These are phyloP conservation scores for Plodia interpunctella DNA, from an alignment of 1,140 invertebrate genomes.

Conservation along the genomic window DNA sequence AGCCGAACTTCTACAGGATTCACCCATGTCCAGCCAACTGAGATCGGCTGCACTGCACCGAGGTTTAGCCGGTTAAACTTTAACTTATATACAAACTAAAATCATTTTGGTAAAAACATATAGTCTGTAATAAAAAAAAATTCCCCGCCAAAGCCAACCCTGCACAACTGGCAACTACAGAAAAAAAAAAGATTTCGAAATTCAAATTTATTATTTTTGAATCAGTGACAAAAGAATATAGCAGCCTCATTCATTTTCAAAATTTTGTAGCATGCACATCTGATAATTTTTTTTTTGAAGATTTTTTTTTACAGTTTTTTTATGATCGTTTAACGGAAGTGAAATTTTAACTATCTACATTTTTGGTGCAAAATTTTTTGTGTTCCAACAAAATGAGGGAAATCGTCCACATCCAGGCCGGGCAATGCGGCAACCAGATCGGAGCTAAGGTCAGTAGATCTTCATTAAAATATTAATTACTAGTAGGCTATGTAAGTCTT, in stretches of 20 bases:
- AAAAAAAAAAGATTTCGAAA: background rate
- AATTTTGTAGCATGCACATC: slow-evolving; percentile 14
- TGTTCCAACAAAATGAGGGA: slow-evolving; percentile 81
- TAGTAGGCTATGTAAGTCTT: no score
- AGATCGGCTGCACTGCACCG: no score
- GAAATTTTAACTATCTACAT: slow-evolving; percentile 16
- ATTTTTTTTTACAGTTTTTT: slow-evolving; percentile 12
- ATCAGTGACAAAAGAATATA: slow-evolving; percentile 12
- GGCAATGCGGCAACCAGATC: slow-evolving; percentile 93
- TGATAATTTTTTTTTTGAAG: background rate
- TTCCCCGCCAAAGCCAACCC: no score
- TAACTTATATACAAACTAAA: no score
- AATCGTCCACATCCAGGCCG: slow-evolving; percentile 88
- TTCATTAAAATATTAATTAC: background rate
- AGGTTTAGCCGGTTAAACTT: no score
- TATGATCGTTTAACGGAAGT: slow-evolving; percentile 11
- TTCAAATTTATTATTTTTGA: slow-evolving; percentile 5
- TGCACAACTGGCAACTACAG: background rate
- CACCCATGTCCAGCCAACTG: no score
- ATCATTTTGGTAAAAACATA: no score
- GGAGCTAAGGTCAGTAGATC: slow-evolving; percentile 79
- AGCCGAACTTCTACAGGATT: no score
- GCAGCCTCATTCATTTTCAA: slow-evolving; percentile 11
- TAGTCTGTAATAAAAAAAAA: no score
- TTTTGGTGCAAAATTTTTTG: slow-evolving; percentile 19